phyloP scores from a whole-genome alignment of 2,113 vertebrate genomes.

The Macquaria ambigua region DNA sequence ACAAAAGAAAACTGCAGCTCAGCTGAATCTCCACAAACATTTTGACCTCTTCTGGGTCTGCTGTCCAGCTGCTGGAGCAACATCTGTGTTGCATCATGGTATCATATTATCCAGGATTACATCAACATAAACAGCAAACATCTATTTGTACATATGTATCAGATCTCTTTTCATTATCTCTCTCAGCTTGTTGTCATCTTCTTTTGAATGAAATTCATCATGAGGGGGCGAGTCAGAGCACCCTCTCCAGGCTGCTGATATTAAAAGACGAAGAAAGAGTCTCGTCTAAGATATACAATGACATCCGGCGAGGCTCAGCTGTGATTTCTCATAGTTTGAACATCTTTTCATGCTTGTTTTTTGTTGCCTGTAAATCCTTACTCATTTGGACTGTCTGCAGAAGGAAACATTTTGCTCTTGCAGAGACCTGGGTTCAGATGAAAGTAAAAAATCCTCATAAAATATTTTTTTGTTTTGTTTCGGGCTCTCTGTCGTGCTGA shows the following conservation, averaged over 20 bases:
- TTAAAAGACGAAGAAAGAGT: constrained; percentile 3
- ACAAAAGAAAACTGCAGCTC: too few relatives aligned
- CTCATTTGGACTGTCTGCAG: not conserved
- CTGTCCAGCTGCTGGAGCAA: not conserved
- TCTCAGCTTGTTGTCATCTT: constrained; percentile 22
- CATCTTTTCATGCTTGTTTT: constrained; percentile 13
- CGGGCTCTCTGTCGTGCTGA: constrained; percentile 11
- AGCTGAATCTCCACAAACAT: too few relatives aligned
- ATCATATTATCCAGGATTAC: constrained; percentile 5
- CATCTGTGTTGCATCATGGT: constrained; percentile 14
- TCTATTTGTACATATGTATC: constrained; percentile 4
- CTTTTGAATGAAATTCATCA: constrained; percentile 24
- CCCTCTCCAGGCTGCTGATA: constrained; percentile 8
- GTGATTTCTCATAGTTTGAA: constrained; percentile 5
- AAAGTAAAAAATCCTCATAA: constrained; percentile 13
- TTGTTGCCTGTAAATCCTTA: constrained; percentile 28
- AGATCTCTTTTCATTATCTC: constrained; percentile 23
- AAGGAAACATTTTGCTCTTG: constrained; percentile 7
- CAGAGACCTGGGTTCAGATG: constrained; percentile 16
- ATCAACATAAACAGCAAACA: constrained; percentile 12
- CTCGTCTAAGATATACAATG: not conserved
- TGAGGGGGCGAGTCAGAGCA: not conserved
- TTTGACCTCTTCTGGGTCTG: not conserved
- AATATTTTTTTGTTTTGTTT: constrained; percentile 11
- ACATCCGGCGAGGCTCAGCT: constrained; percentile 6